phyloP scores from a whole-genome alignment of 2,888 invertebrate species.

The Lepidocyrtinus sp. region DNA sequence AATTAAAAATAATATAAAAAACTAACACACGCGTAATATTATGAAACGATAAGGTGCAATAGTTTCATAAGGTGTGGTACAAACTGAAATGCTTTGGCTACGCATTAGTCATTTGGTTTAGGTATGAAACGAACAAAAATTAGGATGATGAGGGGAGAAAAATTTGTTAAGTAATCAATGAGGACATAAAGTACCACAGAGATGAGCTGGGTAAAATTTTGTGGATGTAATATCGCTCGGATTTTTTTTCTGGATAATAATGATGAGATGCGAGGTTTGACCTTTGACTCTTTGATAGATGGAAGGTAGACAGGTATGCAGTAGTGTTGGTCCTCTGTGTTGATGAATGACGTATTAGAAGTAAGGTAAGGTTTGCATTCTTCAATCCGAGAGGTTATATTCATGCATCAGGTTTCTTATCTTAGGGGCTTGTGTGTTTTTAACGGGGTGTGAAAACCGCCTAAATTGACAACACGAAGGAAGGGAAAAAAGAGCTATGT shows the following conservation, averaged over 20 bases:
- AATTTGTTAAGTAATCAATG: constrained; percentile 57
- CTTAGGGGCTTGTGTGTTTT: constrained; percentile 27
- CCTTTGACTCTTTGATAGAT: constrained; percentile 64
- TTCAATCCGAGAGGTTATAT: neutral
- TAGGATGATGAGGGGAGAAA: constrained; percentile 26
- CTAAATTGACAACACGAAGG: neutral
- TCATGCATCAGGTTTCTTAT: neutral
- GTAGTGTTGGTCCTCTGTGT: constrained; percentile 17
- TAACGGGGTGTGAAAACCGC: constrained; percentile 33
- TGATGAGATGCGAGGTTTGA: constrained; percentile 62
- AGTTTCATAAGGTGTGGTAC: constrained; percentile 23
- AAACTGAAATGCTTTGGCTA: neutral
- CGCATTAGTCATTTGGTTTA: neutral
- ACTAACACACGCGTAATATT: too few species aligned
- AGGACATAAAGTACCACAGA: constrained; percentile 41
- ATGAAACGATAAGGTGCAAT: too few species aligned
- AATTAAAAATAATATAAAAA: too few species aligned
- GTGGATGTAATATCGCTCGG: neutral
- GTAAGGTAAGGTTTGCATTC: neutral
- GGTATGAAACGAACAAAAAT: neutral
- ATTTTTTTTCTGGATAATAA: constrained; percentile 30
- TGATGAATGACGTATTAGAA: constrained; percentile 41
- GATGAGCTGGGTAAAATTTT: neutral
- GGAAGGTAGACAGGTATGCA: constrained; percentile 35
- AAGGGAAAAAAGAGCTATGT: neutral